phyloP scores from a whole-genome alignment of 2,797 vertebrate genomes.

The Lepus townsendii region DNA sequence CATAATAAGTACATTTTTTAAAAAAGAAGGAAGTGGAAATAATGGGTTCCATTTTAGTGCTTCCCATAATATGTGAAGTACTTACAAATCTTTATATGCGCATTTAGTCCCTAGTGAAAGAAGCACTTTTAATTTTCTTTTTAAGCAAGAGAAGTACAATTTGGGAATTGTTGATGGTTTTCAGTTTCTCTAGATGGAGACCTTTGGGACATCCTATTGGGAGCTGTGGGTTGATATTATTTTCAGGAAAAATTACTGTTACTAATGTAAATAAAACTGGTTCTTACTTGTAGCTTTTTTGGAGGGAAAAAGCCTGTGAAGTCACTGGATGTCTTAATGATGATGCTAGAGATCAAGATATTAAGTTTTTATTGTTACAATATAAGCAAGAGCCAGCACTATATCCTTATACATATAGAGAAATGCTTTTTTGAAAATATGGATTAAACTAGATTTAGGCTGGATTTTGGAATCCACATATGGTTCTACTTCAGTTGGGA shows the following conservation, averaged over 20 bases:
- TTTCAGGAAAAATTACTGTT: slow-evolving; percentile 6
- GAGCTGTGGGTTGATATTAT: neutral
- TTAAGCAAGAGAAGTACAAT: slow-evolving; percentile 9
- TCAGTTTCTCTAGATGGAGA: slow-evolving; percentile 40
- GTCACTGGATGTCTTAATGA: neutral
- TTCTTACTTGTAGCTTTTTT: neutral
- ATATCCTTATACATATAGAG: slow-evolving; percentile 18
- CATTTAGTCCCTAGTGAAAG: slow-evolving; percentile 28
- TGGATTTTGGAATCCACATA: neutral
- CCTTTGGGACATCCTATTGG: neutral
- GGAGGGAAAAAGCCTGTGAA: neutral
- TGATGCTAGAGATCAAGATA: neutral
- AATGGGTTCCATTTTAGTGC: slow-evolving; percentile 21
- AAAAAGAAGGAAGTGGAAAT: neutral
- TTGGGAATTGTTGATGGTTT: slow-evolving; percentile 3
- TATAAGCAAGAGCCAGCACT: neutral
- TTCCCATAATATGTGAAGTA: neutral
- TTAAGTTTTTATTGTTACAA: neutral
- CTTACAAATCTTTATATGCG: neutral
- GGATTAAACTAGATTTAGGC: neutral
- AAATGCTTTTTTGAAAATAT: neutral
- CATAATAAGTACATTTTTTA: neutral
- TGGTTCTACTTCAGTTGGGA: neutral
- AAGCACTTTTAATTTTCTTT: slow-evolving; percentile 28
- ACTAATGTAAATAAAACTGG: slow-evolving; percentile 39